These are phyloP conservation scores for Parnassius apollo DNA, from an alignment of 2,888 invertebrate species.

Conservation along the genomic window DNA sequence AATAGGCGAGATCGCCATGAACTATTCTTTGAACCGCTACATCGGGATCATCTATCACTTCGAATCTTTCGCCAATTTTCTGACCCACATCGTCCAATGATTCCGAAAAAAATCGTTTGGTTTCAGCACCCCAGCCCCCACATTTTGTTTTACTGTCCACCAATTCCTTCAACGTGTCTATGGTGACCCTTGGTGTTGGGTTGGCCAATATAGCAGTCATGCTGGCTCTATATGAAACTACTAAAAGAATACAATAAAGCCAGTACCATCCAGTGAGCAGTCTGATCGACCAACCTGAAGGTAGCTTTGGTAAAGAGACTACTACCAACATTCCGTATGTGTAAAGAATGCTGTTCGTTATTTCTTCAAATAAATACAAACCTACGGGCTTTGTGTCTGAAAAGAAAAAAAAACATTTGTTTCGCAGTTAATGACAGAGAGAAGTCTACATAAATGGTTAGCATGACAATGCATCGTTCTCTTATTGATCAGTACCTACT, in stretches of 20 bases:
- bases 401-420: slow-evolving; percentile 37
- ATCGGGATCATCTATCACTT: slow-evolving; percentile 82
- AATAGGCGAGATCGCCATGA: slow-evolving; percentile 88
- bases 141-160: slow-evolving; percentile 84
- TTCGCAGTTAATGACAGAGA: neutral
- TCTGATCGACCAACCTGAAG: slow-evolving; percentile 89
- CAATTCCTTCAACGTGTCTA: slow-evolving; percentile 87
- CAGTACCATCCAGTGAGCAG: slow-evolving; percentile 93
- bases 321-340: slow-evolving; percentile 91
- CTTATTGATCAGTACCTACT: too few species aligned
- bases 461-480: neutral
- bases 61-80: slow-evolving; percentile 85
- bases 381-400: slow-evolving; percentile 72
- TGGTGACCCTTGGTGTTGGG: slow-evolving; percentile 88
- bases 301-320: slow-evolving; percentile 88
- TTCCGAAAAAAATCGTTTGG: slow-evolving; percentile 85
- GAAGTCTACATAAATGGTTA: neutral
- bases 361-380: slow-evolving; percentile 86
- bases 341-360: slow-evolving; percentile 87
- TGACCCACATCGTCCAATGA: slow-evolving; percentile 85
- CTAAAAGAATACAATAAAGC: slow-evolving; percentile 90
- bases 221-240: slow-evolving; percentile 90
- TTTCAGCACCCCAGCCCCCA: slow-evolving; percentile 87
- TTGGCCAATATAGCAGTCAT: slow-evolving; percentile 92
- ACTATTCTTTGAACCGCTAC: slow-evolving; percentile 85